Base-by-base conservation (phyloP, 2,888 invertebrate genomes). In the Orchesellides sinensis region DNA sequence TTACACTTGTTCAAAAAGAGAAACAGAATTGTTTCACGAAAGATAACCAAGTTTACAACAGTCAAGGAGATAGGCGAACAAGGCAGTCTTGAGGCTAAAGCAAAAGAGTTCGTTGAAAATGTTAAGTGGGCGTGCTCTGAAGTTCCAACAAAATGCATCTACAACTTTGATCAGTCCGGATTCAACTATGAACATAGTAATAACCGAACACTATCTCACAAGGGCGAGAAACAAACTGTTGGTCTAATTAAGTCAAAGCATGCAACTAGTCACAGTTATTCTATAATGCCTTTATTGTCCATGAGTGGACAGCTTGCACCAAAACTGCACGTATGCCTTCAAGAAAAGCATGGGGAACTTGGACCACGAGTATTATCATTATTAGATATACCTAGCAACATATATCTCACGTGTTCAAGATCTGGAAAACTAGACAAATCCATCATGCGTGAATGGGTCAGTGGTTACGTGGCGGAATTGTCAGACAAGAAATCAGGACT, bases 391-490 rank as follows among this genome's bases (percentile, higher is more conserved):
- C 63, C 63, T 0, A 12, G 21, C 6, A 74, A 74, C 19, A 74
- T 74, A 27, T 63, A 49, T 23, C 12, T 63, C 0, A n/a, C 5
- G 5, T 32, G 49, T n/a, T 74, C 73, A 0, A 61, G n/a, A 23
- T 74, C 73, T 10, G 73, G 73, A 21, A 74, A 74, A n/a, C 21
- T 74, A 1, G 73, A 74, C 29, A 74, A 74, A 63, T 0, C 6
- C 0, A 63, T 74, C 5, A 74, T 74, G 73, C 2, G 8, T 2
- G 0, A 4, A 0, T 74, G 63, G 73, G n/a, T 74, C 10, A 17
- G 52, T 0, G 32, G 49, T 4, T 21, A 21, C 14, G 61, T 74
- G 6, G 19, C 12, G 0, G 8, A 29, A 12, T 2, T 63, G 2
- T 0, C 4, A 2, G 17, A n/a, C 25, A 2, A 29, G 14, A 21